phyloP scores from a whole-genome alignment of 2,888 invertebrate genomes.

The Tromatobia lineatoria region DNA sequence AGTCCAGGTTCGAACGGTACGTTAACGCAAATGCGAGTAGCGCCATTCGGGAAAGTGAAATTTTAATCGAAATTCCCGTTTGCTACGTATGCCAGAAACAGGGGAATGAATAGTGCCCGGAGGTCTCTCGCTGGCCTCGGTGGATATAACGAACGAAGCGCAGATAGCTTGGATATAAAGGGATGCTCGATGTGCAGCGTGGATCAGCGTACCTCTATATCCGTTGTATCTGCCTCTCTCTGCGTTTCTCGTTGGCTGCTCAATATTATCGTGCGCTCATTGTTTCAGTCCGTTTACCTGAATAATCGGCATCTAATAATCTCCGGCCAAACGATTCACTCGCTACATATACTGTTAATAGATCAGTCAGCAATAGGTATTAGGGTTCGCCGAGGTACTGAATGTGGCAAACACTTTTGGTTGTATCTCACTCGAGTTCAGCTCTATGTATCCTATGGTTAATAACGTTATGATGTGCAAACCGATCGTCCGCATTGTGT shows the following conservation, averaged over 20 bases:
- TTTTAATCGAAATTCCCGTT: constrained; percentile 51
- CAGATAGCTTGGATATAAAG: not conserved
- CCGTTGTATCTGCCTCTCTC: constrained; percentile 12
- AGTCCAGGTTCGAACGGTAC: constrained; percentile 21
- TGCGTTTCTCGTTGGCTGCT: constrained; percentile 24
- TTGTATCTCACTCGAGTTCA: not conserved
- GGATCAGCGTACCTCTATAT: not conserved
- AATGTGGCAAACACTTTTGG: not conserved
- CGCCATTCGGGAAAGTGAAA: constrained; percentile 33
- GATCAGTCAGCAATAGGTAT: constrained; percentile 21
- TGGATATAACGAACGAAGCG: constrained; percentile 22
- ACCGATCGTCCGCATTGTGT: constrained; percentile 68
- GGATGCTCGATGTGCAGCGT: constrained; percentile 28
- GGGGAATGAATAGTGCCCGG: constrained; percentile 19
- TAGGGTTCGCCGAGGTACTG: constrained; percentile 11
- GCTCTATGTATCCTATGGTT: constrained; percentile 37
- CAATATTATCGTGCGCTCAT: constrained; percentile 49
- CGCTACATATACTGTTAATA: constrained; percentile 68
- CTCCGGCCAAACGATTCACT: constrained; percentile 72
- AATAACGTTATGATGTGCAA: constrained; percentile 70
- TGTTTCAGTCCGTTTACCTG: constrained; percentile 46
- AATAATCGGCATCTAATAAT: constrained; percentile 74
- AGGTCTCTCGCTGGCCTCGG: not conserved
- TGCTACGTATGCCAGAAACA: constrained; percentile 16
- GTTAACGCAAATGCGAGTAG: constrained; percentile 28